These are phyloP conservation scores for Halictus quadricinctus DNA, from an alignment of 2,888 invertebrate species.

Conservation along the genomic window DNA sequence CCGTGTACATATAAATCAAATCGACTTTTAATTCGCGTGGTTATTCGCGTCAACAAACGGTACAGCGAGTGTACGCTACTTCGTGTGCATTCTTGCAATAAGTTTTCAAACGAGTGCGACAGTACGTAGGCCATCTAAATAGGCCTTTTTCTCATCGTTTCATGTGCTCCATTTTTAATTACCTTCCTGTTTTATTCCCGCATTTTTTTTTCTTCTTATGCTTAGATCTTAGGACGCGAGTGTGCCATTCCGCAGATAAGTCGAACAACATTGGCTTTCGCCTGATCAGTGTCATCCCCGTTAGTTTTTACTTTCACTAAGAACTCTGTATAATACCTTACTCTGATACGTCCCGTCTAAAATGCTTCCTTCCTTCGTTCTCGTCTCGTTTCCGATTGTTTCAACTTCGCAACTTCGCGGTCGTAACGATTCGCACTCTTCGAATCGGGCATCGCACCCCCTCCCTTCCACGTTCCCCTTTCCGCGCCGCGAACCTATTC, in stretches of 20 bases:
- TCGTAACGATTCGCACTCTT: conserved; percentile 25
- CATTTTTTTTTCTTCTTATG: conserved; percentile 18
- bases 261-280: conserved; percentile 51
- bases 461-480: neutral
- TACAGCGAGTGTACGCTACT: conserved; percentile 73
- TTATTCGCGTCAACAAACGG: conserved; percentile 76
- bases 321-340: conserved; percentile 7
- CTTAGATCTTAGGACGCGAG: conserved; percentile 50
- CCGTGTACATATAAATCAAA: conserved; percentile 75
- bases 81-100: conserved; percentile 67
- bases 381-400: conserved; percentile 2
- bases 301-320: conserved; percentile 42
- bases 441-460: conserved; percentile 15
- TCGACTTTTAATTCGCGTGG: conserved; percentile 70
- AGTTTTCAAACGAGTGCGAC: conserved; percentile 67
- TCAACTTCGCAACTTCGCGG: neutral
- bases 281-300: conserved; percentile 55
- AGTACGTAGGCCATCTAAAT: conserved; percentile 61
- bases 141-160: conserved; percentile 41
- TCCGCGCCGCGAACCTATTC: conserved; percentile 20
- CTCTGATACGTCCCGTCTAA: conserved; percentile 21
- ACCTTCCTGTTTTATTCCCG: conserved; percentile 23
- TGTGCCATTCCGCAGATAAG: conserved; percentile 51
- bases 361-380: neutral
- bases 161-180: conserved; percentile 29